A percentile compares a stretch with the other conserved stretches of the same genome.
phyloP scores from a whole-genome alignment of 2,888 invertebrate species.

The Agrilus biguttatus region DNA sequence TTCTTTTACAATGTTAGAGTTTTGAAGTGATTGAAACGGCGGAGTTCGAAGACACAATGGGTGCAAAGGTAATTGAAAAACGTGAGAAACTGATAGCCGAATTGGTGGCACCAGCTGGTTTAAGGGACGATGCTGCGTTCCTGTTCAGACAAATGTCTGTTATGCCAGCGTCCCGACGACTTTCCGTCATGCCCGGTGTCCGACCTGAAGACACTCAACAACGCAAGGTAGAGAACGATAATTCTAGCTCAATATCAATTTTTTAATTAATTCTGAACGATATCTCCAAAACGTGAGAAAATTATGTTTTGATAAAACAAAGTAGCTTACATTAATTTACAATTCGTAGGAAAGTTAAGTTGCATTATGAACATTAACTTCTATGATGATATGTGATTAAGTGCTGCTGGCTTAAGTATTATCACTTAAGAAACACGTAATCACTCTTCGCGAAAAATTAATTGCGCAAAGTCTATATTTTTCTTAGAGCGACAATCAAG shows the following conservation, averaged over 20 bases:
- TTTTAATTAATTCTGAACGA: neutral
- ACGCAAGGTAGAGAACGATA: neutral
- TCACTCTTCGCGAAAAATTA: no score
- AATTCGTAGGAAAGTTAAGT: no score
- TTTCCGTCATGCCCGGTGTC: conserved; percentile 36
- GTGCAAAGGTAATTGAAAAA: conserved; percentile 25
- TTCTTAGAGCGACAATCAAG: no score
- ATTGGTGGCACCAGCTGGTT: conserved; percentile 27
- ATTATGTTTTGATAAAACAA: no score
- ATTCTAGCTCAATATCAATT: neutral
- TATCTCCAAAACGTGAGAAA: neutral
- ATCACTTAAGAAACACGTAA: no score
- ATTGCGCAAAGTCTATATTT: no score
- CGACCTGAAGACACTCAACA: conserved; percentile 10
- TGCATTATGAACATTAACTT: no score
- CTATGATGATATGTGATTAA: no score
- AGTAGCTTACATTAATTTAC: no score
- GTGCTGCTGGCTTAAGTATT: no score
- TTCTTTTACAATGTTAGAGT: no score
- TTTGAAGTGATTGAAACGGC: conserved; percentile 25
- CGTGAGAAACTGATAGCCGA: conserved; percentile 31
- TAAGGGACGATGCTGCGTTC: conserved; percentile 30
- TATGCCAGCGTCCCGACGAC: conserved; percentile 30
- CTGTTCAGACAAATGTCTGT: conserved; percentile 33
- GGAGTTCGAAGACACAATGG: conserved; percentile 25